phyloP scores from a whole-genome alignment of 2,888 invertebrate genomes.

The Serrognathus titanus region DNA sequence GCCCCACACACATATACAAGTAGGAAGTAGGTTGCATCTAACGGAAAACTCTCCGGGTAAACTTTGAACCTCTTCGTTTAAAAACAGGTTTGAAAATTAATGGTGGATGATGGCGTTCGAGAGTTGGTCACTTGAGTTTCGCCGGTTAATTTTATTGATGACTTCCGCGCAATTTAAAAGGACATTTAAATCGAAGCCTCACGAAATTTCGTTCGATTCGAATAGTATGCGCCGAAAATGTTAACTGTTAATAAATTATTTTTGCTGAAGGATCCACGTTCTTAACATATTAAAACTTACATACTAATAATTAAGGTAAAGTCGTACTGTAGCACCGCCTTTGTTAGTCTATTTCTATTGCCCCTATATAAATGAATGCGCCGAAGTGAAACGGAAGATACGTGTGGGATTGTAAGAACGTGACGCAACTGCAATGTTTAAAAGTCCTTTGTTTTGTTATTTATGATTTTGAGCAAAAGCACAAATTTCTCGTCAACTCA shows the following conservation, averaged over 20 bases:
- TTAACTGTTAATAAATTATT: no score
- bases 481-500: slow-evolving; percentile 25
- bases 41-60: slow-evolving; percentile 13
- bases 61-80: slow-evolving; percentile 16
- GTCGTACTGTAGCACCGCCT: neutral
- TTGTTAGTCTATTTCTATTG: slow-evolving; percentile 5
- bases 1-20: neutral
- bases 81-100: neutral
- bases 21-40: slow-evolving; percentile 16
- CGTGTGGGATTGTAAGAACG: no score
- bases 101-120: neutral
- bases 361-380: neutral
- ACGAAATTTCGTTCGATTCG: no score
- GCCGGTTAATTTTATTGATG: neutral
- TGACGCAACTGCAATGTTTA: no score
- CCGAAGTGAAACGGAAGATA: no score
- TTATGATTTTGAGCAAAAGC: no score
- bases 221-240: no score
- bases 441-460: no score
- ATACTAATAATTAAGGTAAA: neutral
- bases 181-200: no score
- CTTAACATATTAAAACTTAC: neutral
- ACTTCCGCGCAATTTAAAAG: neutral
- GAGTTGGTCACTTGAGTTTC: neutral
- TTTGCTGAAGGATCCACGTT: no score